Evolutionary conservation across 1,140 invertebrate genomes (phyloP).

Genomic region (Asbolus verrucosus): DNA sequence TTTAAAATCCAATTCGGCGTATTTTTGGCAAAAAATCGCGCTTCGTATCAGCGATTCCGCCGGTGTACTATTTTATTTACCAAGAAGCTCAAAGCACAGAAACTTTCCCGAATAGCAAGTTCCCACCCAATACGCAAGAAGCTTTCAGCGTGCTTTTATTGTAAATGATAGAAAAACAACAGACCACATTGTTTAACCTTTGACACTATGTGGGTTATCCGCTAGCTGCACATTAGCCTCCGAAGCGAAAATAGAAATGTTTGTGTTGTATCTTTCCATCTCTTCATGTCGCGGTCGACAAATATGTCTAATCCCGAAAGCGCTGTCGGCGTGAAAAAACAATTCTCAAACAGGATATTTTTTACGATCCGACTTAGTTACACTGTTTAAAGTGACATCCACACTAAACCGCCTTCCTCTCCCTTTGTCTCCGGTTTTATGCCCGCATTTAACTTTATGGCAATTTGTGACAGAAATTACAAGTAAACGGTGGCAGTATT

Average conservation of each 20-base stretch:
- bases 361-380: no score
- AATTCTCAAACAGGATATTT: no score
- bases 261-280: no score
- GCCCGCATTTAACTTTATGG: no score
- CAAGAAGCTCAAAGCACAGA: conserved; percentile 1
- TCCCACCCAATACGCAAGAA: conserved; percentile 13
- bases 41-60: conserved; percentile 3
- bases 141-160: conserved; percentile 16
- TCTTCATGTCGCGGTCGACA: no score
- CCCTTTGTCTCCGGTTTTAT: no score
- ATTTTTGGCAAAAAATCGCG: neutral
- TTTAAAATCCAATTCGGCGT: conserved; percentile 1
- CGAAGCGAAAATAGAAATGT: no score
- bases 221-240: no score
- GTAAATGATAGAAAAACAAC: conserved; percentile 28
- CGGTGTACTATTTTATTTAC: conserved; percentile 10
- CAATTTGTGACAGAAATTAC: conserved; percentile 32
- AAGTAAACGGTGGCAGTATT: neutral
- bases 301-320: no score
- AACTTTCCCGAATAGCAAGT: conserved; percentile 15
- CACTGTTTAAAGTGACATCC: no score
- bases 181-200: conserved; percentile 4
- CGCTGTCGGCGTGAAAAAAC: no score
- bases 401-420: no score
- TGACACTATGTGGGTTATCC: conserved; percentile 11